phyloP scores from a whole-genome alignment of 2,888 invertebrate species.

The Sphaerophoria rueppellii region DNA sequence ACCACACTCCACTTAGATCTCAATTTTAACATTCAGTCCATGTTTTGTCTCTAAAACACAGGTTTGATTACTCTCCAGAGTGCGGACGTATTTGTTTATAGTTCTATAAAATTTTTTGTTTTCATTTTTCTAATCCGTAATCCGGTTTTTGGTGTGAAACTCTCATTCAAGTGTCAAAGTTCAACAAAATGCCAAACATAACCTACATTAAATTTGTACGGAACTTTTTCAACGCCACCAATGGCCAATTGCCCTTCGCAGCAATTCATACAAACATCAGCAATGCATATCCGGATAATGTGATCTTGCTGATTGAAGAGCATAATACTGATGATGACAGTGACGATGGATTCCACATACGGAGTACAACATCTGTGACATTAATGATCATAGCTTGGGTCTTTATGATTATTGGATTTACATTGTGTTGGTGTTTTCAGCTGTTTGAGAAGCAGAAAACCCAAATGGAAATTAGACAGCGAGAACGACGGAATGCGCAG shows the following conservation, averaged over 20 bases:
- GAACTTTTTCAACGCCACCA: slow-evolving; percentile 68
- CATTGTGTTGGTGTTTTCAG: slow-evolving; percentile 80
- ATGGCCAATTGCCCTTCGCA: slow-evolving; percentile 61
- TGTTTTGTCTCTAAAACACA: slow-evolving; percentile 63
- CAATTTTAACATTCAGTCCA: slow-evolving; percentile 50
- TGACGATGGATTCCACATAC: slow-evolving; percentile 52
- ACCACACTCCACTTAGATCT: background rate
- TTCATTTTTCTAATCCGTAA: background rate
- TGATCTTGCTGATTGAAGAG: slow-evolving; percentile 76
- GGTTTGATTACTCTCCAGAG: slow-evolving; percentile 25
- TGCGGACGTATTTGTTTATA: background rate
- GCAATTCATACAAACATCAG: slow-evolving; percentile 54
- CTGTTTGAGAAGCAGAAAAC: slow-evolving; percentile 76
- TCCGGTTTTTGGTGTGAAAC: slow-evolving; percentile 26
- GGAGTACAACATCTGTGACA: slow-evolving; percentile 78
- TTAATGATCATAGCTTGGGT: slow-evolving; percentile 80
- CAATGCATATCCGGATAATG: slow-evolving; percentile 73
- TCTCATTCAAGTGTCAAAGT: slow-evolving; percentile 19
- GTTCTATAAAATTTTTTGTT: background rate
- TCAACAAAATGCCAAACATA: slow-evolving; percentile 76
- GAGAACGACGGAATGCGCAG: background rate
- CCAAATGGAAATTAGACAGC: background rate
- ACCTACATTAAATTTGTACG: slow-evolving; percentile 73
- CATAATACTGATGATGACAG: slow-evolving; percentile 61
- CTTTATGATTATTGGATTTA: slow-evolving; percentile 78